A percentile compares a stretch with the other conserved stretches of the same genome.
Evolutionary conservation across 2,888 invertebrate genomes (phyloP).

Genomic region (Blomia tropicalis): DNA sequence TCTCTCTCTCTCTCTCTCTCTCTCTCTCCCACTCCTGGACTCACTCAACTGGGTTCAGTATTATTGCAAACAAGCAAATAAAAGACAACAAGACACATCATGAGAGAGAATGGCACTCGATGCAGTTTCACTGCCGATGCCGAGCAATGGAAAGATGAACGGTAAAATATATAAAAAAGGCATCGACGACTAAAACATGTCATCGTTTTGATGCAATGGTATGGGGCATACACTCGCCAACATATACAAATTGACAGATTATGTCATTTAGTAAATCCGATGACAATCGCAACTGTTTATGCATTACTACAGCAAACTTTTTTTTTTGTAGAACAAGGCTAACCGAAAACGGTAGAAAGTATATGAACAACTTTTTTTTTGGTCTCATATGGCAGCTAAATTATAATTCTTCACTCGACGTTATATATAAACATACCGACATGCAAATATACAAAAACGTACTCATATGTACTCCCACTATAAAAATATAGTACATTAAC

Average conservation of each 20-base stretch:
- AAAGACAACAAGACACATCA: background rate
- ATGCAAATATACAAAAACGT: too few species aligned
- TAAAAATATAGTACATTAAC: too few species aligned
- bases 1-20: background rate
- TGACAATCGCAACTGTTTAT: background rate
- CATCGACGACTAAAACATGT: background rate
- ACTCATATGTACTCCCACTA: too few species aligned
- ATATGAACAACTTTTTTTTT: too few species aligned
- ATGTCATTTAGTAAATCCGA: constrained; percentile 8
- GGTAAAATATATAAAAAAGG: background rate
- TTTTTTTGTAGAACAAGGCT: too few species aligned
- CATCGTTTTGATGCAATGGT: too few species aligned
- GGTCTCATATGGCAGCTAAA: too few species aligned
- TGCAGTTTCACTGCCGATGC: background rate
- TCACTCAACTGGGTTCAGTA: background rate
- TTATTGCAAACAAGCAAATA: background rate
- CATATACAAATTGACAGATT: constrained; percentile 5
- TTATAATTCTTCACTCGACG: too few species aligned
- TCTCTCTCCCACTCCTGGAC: background rate
- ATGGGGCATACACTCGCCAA: background rate
- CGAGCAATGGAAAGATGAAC: background rate
- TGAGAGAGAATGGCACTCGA: background rate
- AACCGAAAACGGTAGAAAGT: too few species aligned
- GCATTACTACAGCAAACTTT: too few species aligned
- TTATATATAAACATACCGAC: too few species aligned